phyloP scores from a whole-genome alignment of 2,888 invertebrate species.

The Eristalis tenax region DNA sequence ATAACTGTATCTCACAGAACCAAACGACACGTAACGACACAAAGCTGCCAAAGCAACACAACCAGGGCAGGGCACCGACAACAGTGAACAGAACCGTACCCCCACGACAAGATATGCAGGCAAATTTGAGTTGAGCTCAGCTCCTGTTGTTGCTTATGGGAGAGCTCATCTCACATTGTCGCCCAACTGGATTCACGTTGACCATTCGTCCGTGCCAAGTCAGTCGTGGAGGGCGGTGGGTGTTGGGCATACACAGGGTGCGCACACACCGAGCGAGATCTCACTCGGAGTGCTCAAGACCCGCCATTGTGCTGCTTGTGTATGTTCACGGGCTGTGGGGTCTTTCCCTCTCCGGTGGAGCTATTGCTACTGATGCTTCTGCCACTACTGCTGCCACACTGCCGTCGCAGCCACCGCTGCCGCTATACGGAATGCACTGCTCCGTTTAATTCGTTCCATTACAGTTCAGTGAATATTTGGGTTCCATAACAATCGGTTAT shows the following conservation, averaged over 20 bases:
- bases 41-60: constrained; percentile 12
- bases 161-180: constrained; percentile 57
- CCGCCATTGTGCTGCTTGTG: constrained; percentile 29
- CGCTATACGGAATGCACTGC: constrained; percentile 73
- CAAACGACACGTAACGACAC: constrained; percentile 56
- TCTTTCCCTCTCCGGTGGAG: background rate
- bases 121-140: constrained; percentile 4
- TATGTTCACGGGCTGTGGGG: constrained; percentile 8
- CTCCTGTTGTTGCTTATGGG: constrained; percentile 15
- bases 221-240: constrained; percentile 9
- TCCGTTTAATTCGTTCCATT: constrained; percentile 79
- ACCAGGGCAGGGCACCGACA: constrained; percentile 5
- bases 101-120: background rate
- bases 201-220: constrained; percentile 65
- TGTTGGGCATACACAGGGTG: too few species aligned
- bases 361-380: constrained; percentile 2
- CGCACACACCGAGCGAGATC: background rate
- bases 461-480: constrained; percentile 80
- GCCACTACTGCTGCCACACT: background rate
- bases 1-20: constrained; percentile 36
- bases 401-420: background rate
- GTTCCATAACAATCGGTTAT: constrained; percentile 78
- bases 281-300: constrained; percentile 34
- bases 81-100: background rate
- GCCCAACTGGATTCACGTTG: constrained; percentile 68